A percentile compares a stretch with the other conserved stretches of the same genome.
phyloP scores from a whole-genome alignment of 1,140 invertebrate genomes.

The Lepidostoma basale region DNA sequence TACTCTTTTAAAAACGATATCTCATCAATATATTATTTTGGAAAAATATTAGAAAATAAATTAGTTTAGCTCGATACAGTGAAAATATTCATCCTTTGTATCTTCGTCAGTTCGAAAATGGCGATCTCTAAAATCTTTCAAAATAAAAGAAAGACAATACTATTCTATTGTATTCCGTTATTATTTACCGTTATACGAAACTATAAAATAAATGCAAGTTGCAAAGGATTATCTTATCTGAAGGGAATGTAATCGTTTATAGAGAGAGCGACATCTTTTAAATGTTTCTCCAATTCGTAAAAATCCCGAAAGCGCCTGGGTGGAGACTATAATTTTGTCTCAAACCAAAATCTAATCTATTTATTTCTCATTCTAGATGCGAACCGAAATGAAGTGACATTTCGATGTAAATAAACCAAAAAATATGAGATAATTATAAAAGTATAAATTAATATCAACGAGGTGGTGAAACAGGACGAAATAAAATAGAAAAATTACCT shows the following conservation, averaged over 20 bases:
- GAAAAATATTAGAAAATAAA: too few species aligned
- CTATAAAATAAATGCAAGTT: too few species aligned
- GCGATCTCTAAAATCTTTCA: too few species aligned
- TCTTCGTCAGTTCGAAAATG: too few species aligned
- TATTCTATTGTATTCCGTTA: too few species aligned
- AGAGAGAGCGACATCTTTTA: constrained; percentile 33
- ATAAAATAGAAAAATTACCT: constrained; percentile 62
- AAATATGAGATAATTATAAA: background rate
- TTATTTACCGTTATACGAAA: too few species aligned
- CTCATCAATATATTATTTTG: too few species aligned
- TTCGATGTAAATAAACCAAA: constrained; percentile 2
- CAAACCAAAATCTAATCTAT: constrained; percentile 24
- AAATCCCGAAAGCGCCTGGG: constrained; percentile 3
- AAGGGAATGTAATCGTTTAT: background rate
- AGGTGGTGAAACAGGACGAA: background rate
- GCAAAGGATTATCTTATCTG: too few species aligned
- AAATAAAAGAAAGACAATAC: too few species aligned
- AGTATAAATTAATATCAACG: constrained; percentile 5
- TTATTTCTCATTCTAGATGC: constrained; percentile 21
- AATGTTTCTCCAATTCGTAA: constrained; percentile 21
- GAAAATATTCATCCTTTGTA: too few species aligned
- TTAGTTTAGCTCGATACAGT: too few species aligned
- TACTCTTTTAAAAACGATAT: too few species aligned
- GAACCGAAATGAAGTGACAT: constrained; percentile 14
- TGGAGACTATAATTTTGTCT: constrained; percentile 31